A percentile compares a stretch with the other conserved stretches of the same genome.
These are phyloP conservation scores for Meriones unguiculatus DNA, from an alignment of 2,113 vertebrate species.

Conservation along the genomic window DNA sequence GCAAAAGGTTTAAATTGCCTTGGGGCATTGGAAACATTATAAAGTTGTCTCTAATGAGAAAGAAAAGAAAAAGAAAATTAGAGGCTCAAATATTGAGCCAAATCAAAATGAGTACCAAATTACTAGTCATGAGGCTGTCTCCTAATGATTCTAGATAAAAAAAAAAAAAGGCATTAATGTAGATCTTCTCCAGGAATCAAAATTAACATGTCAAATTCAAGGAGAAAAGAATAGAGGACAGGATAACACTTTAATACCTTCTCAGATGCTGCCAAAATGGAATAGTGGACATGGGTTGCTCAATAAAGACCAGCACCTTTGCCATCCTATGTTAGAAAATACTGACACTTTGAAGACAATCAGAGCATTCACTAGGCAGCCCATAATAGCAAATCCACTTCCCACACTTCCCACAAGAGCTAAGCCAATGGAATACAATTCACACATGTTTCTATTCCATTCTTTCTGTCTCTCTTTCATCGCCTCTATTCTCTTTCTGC, in stretches of 20 bases:
- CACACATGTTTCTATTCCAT: background rate
- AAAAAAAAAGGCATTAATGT: background rate
- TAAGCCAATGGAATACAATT: background rate
- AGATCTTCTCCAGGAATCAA: background rate
- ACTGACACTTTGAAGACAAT: background rate
- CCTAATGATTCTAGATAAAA: background rate
- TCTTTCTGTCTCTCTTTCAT: background rate
- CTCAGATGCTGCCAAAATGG: background rate
- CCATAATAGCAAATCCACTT: background rate
- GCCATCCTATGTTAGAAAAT: background rate
- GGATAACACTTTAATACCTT: background rate
- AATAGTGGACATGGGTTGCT: background rate
- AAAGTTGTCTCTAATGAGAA: slow-evolving; percentile 62
- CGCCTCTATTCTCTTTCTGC: background rate
- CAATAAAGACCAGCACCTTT: background rate
- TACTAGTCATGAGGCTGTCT: background rate
- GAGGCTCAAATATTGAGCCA: slow-evolving; percentile 31
- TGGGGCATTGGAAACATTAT: slow-evolving; percentile 38
- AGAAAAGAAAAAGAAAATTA: slow-evolving; percentile 60
- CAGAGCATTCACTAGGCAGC: background rate
- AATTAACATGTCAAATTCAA: background rate
- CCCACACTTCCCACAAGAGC: background rate
- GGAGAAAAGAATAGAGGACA: background rate
- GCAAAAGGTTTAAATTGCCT: slow-evolving; percentile 68
- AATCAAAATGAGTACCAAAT: background rate